Conservation (phyloP, 2,113 vertebrate genomes). For the Zootoca vivipara region DNA sequence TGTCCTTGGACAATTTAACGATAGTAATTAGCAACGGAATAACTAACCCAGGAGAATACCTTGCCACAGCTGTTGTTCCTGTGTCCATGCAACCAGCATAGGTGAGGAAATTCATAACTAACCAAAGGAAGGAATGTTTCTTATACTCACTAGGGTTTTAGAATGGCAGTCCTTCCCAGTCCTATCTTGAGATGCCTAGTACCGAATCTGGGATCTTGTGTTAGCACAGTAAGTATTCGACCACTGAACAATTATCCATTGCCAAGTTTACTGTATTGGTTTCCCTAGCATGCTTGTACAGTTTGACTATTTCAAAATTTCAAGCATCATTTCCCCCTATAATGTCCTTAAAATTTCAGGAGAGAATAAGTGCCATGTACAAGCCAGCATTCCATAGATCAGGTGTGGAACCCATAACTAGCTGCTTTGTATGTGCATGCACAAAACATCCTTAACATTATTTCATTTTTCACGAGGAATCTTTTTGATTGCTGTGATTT, state of each 20-base stretch:
- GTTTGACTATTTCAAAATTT: background rate
- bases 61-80: background rate
- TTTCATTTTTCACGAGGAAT: no score
- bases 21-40: background rate
- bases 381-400: background rate
- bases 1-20: background rate
- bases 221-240: background rate
- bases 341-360: background rate
- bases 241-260: background rate
- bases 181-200: background rate
- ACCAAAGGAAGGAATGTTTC: no score
- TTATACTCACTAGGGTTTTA: no score
- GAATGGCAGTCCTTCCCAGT: background rate
- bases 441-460: background rate
- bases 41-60: background rate
- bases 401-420: background rate
- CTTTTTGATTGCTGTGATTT: background rate
- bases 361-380: no score
- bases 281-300: background rate
- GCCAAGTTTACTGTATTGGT: background rate
- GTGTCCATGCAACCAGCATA: background rate
- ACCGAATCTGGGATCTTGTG: background rate
- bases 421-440: background rate
- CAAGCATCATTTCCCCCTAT: background rate
- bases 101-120: background rate